Percentiles rank a stretch among this genome's conserved stretches.
Evolutionary conservation across 2,888 invertebrate species (phyloP).

Genomic region (Drosophila prostipennis): DNA sequence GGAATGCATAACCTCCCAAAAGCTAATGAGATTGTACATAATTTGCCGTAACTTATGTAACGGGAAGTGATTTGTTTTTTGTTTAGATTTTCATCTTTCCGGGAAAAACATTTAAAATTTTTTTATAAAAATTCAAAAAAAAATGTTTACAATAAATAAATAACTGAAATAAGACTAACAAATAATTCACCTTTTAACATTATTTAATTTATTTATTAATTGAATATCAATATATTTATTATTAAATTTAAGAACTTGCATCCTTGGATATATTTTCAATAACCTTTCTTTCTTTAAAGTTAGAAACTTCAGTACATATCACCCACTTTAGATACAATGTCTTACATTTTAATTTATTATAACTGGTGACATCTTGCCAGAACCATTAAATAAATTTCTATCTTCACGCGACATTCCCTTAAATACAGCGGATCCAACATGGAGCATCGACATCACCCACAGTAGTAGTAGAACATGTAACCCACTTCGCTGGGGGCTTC

Average conservation of each 20-base stretch:
- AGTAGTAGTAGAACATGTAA: slow-evolving; percentile 41
- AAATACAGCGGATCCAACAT: slow-evolving; percentile 14
- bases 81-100: too few species aligned
- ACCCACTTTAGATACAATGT: background rate
- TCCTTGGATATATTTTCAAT: too few species aligned
- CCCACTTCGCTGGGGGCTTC: slow-evolving; percentile 51
- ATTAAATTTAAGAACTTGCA: too few species aligned
- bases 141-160: too few species aligned
- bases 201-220: too few species aligned
- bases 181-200: too few species aligned
- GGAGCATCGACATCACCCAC: slow-evolving; percentile 33
- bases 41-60: background rate
- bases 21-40: background rate
- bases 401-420: slow-evolving; percentile 22
- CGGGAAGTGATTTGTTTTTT: background rate
- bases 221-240: too few species aligned
- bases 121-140: too few species aligned
- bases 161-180: too few species aligned
- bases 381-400: slow-evolving; percentile 13
- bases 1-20: slow-evolving; percentile 4
- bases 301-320: too few species aligned
- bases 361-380: slow-evolving; percentile 20
- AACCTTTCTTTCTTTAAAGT: too few species aligned
- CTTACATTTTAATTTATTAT: background rate
- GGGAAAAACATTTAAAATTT: too few species aligned